These are phyloP conservation scores for Virgularia gustaviana DNA, from an alignment of 92 coral and sea anemone genomes.

Conservation along the genomic window DNA sequence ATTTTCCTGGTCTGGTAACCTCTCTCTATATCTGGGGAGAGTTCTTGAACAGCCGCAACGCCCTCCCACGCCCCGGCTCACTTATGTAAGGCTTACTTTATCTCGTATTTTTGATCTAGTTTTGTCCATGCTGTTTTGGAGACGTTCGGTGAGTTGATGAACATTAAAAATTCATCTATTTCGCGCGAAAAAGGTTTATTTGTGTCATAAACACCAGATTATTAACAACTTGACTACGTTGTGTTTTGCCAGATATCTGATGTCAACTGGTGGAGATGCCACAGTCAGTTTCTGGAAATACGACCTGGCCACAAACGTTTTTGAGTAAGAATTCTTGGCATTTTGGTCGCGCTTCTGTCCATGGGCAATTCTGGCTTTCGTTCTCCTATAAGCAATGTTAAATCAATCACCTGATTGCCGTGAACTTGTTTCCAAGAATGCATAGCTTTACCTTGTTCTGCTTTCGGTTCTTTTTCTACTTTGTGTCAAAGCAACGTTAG, in stretches of 20 bases:
- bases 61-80: too few relatives aligned
- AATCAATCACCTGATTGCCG: too few relatives aligned
- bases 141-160: conserved; percentile 17
- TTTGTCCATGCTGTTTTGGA: conserved; percentile 28
- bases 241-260: conserved; percentile 57
- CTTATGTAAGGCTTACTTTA: not conserved
- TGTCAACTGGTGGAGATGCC: conserved; percentile 99
- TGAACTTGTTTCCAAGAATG: too few relatives aligned
- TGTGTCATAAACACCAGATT: not conserved
- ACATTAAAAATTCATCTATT: not conserved
- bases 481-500: too few relatives aligned
- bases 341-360: not conserved
- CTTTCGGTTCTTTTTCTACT: too few relatives aligned
- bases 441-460: too few relatives aligned
- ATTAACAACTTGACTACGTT: not conserved
- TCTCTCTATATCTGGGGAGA: too few relatives aligned
- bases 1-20: too few relatives aligned
- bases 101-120: not conserved
- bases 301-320: conserved; percentile 63
- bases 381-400: not conserved
- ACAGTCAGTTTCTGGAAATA: conserved; percentile 98
- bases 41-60: too few relatives aligned
- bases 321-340: conserved; percentile 76
- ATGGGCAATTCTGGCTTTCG: not conserved
- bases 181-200: not conserved